Percentiles rank a stretch among this genome's conserved stretches.
Conservation (phyloP, 2,113 vertebrate species). For the Oreotragus oreotragus region DNA sequence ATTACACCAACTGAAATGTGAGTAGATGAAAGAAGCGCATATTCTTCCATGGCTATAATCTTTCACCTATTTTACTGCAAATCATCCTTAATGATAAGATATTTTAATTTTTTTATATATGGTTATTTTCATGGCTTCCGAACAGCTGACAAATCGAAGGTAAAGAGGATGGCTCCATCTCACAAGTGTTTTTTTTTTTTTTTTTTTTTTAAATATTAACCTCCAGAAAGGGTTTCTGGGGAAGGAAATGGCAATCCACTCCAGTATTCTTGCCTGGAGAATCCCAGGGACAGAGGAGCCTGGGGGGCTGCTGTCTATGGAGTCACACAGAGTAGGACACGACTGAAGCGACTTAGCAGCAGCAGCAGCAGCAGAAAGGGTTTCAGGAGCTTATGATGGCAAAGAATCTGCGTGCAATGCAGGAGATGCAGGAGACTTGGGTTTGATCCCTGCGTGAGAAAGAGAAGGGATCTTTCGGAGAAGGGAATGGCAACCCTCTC, state of each 20-base stretch:
- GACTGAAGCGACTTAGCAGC: not conserved
- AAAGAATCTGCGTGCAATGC: not conserved
- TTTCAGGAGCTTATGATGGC: not conserved
- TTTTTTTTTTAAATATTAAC: not conserved
- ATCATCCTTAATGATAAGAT: not conserved
- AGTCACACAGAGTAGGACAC: too few relatives aligned
- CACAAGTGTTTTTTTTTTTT: not conserved
- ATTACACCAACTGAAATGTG: not conserved
- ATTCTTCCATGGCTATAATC: not conserved
- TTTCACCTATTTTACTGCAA: not conserved
- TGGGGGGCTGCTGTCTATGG: too few relatives aligned
- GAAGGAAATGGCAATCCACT: not conserved
- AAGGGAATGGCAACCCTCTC: not conserved
- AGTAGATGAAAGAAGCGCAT: not conserved
- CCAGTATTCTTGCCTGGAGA: too few relatives aligned
- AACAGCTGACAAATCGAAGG: not conserved
- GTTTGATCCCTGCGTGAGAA: not conserved
- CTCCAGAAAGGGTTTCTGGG: not conserved
- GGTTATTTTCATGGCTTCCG: not conserved
- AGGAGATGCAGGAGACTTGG: not conserved
- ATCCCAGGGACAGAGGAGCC: too few relatives aligned
- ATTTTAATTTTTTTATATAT: not conserved
- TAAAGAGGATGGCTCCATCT: not conserved
- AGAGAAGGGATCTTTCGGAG: not conserved
- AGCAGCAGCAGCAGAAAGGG: not conserved